A percentile compares a stretch with the other conserved stretches of the same genome.
Conservation (phyloP, 2,113 vertebrate genomes). For the Scatophagus argus region DNA sequence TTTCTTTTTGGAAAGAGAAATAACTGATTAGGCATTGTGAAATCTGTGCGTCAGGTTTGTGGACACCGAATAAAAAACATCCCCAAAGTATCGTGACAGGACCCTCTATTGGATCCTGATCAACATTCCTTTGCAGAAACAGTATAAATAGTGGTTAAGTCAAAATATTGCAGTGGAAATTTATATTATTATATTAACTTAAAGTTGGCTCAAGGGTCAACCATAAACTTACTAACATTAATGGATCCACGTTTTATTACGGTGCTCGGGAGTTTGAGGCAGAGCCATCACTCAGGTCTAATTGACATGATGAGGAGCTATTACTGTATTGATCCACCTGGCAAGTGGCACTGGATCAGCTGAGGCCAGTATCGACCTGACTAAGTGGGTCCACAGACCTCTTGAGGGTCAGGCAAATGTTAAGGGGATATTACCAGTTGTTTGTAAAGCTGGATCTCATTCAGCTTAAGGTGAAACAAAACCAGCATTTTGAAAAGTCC, state of each 20-base stretch:
- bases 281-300: slow-evolving; percentile 75
- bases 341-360: slow-evolving; percentile 79
- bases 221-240: slow-evolving; percentile 66
- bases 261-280: slow-evolving; percentile 47
- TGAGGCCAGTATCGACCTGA: slow-evolving; percentile 73
- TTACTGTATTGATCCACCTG: slow-evolving; percentile 84
- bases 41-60: slow-evolving; percentile 18
- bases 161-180: slow-evolving; percentile 56
- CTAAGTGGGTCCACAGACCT: slow-evolving; percentile 72
- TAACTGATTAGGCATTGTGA: slow-evolving; percentile 10
- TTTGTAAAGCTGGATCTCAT: slow-evolving; percentile 57
- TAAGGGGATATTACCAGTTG: slow-evolving; percentile 75
- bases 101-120: slow-evolving; percentile 21
- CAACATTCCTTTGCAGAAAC: slow-evolving; percentile 28
- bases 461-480: slow-evolving; percentile 40
- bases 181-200: slow-evolving; percentile 57
- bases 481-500: slow-evolving; percentile 29
- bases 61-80: slow-evolving; percentile 35
- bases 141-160: slow-evolving; percentile 43
- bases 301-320: slow-evolving; percentile 82
- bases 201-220: slow-evolving; percentile 63
- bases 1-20: slow-evolving; percentile 15
- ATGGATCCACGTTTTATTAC: slow-evolving; percentile 73
- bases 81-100: slow-evolving; percentile 3
- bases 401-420: slow-evolving; percentile 77